phyloP scores from a whole-genome alignment of 2,113 vertebrate genomes.

The Peromyscus leucopus region DNA sequence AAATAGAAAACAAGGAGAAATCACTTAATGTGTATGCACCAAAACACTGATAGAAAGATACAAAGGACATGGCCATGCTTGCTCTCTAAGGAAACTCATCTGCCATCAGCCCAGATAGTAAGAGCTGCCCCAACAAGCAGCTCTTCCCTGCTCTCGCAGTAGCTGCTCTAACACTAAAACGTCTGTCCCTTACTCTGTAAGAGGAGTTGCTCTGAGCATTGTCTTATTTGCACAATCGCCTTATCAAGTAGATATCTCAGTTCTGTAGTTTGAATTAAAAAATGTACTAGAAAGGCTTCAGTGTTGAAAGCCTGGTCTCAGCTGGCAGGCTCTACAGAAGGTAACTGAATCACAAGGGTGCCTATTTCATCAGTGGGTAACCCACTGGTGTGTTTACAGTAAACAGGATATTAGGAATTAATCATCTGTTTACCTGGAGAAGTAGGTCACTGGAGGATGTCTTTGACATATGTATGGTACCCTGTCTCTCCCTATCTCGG shows the following conservation, averaged over 20 bases:
- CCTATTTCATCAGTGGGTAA: not conserved
- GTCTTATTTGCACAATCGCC: not conserved
- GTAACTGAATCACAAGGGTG: not conserved
- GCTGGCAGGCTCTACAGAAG: not conserved
- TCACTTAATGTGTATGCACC: not conserved
- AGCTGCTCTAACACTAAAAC: not conserved
- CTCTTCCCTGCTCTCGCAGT: not conserved
- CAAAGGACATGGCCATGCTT: not conserved
- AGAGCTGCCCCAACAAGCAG: not conserved
- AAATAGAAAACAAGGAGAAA: not conserved
- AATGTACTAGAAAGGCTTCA: not conserved
- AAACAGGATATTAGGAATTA: not conserved
- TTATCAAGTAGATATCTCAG: not conserved
- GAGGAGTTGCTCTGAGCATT: not conserved
- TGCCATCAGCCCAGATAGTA: not conserved
- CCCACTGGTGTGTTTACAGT: not conserved
- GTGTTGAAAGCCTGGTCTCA: not conserved
- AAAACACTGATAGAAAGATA: conserved; percentile 10
- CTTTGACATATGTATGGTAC: not conserved
- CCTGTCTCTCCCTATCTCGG: not conserved
- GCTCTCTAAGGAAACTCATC: conserved; percentile 47
- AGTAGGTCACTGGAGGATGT: not conserved
- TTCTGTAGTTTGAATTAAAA: not conserved
- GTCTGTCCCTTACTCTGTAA: not conserved
- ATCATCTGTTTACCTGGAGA: not conserved